A percentile compares a stretch with the other conserved stretches of the same genome.
phyloP scores from a whole-genome alignment of 1,140 invertebrate species.

The Pseudomyrmex flavicornis region DNA sequence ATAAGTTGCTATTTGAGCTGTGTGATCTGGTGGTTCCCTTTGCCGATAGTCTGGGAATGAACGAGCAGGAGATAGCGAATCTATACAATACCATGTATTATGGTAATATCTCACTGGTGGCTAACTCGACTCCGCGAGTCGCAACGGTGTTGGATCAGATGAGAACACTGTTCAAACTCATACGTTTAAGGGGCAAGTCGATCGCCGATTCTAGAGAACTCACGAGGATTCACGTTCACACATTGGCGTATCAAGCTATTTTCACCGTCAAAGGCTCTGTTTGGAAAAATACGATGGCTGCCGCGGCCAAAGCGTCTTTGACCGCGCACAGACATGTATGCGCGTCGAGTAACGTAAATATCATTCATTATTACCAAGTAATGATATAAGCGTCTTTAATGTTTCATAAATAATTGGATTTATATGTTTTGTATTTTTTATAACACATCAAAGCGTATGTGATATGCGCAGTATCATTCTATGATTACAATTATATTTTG shows the following conservation, averaged over 20 bases:
- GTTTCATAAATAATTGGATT: too few relatives aligned
- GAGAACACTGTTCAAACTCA: slow-evolving; percentile 89
- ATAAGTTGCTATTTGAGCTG: slow-evolving; percentile 89
- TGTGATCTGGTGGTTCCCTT: slow-evolving; percentile 90
- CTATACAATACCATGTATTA: slow-evolving; percentile 89
- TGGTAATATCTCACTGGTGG: slow-evolving; percentile 91
- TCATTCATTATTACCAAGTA: not conserved
- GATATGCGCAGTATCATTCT: not conserved
- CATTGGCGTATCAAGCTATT: slow-evolving; percentile 94
- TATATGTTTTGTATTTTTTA: not conserved
- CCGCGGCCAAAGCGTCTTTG: slow-evolving; percentile 93
- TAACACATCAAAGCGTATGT: not conserved
- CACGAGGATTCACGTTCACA: slow-evolving; percentile 94
- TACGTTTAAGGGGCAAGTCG: slow-evolving; percentile 83
- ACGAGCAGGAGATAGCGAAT: slow-evolving; percentile 95
- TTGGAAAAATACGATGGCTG: slow-evolving; percentile 92
- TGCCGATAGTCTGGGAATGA: slow-evolving; percentile 95
- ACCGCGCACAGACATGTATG: slow-evolving; percentile 95
- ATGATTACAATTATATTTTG: not conserved
- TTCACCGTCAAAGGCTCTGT: slow-evolving; percentile 88
- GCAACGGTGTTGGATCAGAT: slow-evolving; percentile 94
- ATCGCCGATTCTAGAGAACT: slow-evolving; percentile 86
- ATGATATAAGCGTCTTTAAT: too few relatives aligned
- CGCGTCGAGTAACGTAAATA: slow-evolving; percentile 88
- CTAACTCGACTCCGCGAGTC: slow-evolving; percentile 92